Evolutionary conservation across 2,888 invertebrate species (phyloP).

Genomic region (Acanthoscelides obtectus): DNA sequence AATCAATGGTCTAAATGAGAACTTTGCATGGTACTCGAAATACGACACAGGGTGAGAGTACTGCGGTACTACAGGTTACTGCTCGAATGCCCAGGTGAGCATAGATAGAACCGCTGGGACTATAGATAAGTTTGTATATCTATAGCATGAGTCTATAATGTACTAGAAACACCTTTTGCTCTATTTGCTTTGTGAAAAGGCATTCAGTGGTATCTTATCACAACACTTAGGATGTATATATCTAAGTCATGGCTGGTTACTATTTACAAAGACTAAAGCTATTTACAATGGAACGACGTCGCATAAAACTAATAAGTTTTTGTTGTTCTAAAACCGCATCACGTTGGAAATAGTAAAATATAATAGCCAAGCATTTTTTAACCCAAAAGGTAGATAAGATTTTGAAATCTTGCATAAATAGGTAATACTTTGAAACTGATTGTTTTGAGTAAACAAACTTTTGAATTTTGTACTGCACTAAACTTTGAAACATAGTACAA

Average conservation of each 20-base stretch:
- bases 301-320: not conserved
- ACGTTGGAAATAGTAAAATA: not conserved
- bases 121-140: not conserved
- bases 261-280: slow-evolving; percentile 39
- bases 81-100: too few relatives aligned
- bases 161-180: slow-evolving; percentile 21
- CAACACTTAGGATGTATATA: slow-evolving; percentile 32
- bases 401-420: too few relatives aligned
- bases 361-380: not conserved
- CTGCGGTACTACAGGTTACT: too few relatives aligned
- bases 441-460: too few relatives aligned
- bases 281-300: slow-evolving; percentile 34
- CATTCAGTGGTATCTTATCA: slow-evolving; percentile 33
- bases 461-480: too few relatives aligned
- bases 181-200: slow-evolving; percentile 27
- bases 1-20: too few relatives aligned
- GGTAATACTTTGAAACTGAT: too few relatives aligned
- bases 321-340: not conserved
- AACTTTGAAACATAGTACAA: too few relatives aligned
- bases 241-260: slow-evolving; percentile 42
- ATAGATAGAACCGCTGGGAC: too few relatives aligned
- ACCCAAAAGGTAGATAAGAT: too few relatives aligned
- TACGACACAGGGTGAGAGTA: too few relatives aligned
- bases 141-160: slow-evolving; percentile 7
- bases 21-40: too few relatives aligned